Conservation (phyloP, 2,113 vertebrate species). For the Seriola rivoliana region DNA sequence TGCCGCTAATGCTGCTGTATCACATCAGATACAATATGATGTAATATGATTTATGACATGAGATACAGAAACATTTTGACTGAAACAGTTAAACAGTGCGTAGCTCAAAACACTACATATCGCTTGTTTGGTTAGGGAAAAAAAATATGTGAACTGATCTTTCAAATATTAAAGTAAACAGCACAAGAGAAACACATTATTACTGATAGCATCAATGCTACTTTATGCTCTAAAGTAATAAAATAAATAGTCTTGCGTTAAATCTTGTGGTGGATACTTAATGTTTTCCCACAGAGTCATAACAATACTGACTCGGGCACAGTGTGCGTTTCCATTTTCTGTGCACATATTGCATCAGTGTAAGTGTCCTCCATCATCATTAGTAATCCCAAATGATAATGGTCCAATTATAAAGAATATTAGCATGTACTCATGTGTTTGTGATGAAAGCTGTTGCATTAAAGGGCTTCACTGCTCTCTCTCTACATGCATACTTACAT, state of each 20-base stretch:
- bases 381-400: constrained; percentile 4
- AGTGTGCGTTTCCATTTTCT: constrained; percentile 7
- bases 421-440: background rate
- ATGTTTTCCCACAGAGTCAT: background rate
- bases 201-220: too few relatives aligned
- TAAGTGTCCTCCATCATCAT: constrained; percentile 9
- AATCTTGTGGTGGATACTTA: background rate
- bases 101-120: too few relatives aligned
- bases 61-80: background rate
- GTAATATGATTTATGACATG: too few relatives aligned
- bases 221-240: background rate
- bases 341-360: constrained; percentile 3
- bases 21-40: too few relatives aligned
- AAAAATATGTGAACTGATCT: background rate
- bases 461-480: background rate
- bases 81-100: background rate
- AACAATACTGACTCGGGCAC: background rate
- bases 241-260: background rate
- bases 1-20: too few relatives aligned
- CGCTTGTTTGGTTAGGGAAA: too few relatives aligned
- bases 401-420: background rate
- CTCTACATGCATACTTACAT: too few relatives aligned
- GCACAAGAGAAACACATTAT: background rate
- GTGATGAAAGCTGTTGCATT: background rate
- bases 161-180: background rate